phyloP scores from a whole-genome alignment of 2,888 invertebrate genomes.

The Zootermopsis nevadensis region DNA sequence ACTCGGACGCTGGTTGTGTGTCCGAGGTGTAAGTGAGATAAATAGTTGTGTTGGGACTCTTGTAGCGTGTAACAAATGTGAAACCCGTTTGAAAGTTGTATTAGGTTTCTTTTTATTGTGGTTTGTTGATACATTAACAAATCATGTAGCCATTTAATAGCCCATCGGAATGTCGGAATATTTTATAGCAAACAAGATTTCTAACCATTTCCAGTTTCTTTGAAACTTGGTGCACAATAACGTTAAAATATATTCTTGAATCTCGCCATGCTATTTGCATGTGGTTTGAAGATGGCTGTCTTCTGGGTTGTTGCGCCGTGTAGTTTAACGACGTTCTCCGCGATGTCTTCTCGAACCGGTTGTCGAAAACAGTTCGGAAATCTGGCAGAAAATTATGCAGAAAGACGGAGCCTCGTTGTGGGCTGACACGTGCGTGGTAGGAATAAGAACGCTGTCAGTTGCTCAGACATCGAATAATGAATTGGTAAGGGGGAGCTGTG shows the following conservation, averaged over 20 bases:
- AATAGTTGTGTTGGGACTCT: not conserved
- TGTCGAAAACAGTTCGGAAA: too few relatives aligned
- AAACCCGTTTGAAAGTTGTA: conserved; percentile 9
- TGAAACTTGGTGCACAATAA: conserved; percentile 1
- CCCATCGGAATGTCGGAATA: not conserved
- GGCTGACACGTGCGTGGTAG: too few relatives aligned
- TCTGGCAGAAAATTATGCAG: too few relatives aligned
- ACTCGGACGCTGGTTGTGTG: not conserved
- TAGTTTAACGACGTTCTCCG: too few relatives aligned
- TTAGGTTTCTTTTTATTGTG: not conserved
- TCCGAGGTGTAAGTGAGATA: conserved; percentile 28
- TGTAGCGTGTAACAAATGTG: not conserved
- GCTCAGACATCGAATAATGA: too few relatives aligned
- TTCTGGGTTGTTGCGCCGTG: too few relatives aligned
- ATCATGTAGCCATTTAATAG: conserved; percentile 22
- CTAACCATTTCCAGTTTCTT: not conserved
- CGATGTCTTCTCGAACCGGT: too few relatives aligned
- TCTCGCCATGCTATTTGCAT: not conserved
- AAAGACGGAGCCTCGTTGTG: too few relatives aligned
- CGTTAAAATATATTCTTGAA: conserved; percentile 21
- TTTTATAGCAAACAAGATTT: not conserved
- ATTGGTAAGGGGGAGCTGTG: too few relatives aligned
- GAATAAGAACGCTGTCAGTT: too few relatives aligned
- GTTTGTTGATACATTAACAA: not conserved
- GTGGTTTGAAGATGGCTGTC: not conserved